These are phyloP conservation scores for Fundulus diaphanus DNA, from an alignment of 2,797 vertebrate species.

Conservation along the genomic window DNA sequence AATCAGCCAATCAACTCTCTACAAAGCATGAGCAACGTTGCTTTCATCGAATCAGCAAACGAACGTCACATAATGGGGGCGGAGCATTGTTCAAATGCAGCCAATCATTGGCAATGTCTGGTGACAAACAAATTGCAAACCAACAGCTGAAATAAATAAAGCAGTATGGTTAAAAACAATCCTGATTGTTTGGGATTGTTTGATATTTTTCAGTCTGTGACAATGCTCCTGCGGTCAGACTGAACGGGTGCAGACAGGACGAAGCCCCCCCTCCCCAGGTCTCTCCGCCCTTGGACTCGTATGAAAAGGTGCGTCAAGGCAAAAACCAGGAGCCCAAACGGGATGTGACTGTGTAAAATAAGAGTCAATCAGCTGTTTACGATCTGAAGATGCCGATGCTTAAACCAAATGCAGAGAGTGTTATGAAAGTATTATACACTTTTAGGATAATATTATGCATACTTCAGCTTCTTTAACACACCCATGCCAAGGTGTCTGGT, in stretches of 20 bases:
- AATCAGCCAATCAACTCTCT: slow-evolving; percentile 30
- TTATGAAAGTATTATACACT: background rate
- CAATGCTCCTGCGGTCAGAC: background rate
- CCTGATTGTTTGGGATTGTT: background rate
- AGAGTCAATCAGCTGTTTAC: background rate
- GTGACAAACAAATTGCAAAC: background rate
- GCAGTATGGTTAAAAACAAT: background rate
- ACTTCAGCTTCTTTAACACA: rapidly evolving
- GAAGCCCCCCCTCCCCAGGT: slow-evolving; percentile 57
- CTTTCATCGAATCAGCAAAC: slow-evolving; percentile 30
- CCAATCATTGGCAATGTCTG: slow-evolving; percentile 49
- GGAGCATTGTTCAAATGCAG: slow-evolving; percentile 54
- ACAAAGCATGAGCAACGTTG: rapidly evolving
- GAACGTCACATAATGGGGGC: background rate
- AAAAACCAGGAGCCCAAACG: background rate
- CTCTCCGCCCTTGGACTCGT: slow-evolving; percentile 80
- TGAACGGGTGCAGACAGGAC: slow-evolving; percentile 28
- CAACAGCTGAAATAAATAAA: slow-evolving; percentile 6
- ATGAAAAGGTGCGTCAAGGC: slow-evolving; percentile 59
- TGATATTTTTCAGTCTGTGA: background rate
- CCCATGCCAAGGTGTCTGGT: rapidly evolving
- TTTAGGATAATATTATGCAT: background rate
- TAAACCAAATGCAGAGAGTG: rapidly evolving
- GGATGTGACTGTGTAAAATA: slow-evolving; percentile 32
- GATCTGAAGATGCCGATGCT: rapidly evolving